Conservation (phyloP, 2,888 invertebrate species). For the Aplocera efformata region DNA sequence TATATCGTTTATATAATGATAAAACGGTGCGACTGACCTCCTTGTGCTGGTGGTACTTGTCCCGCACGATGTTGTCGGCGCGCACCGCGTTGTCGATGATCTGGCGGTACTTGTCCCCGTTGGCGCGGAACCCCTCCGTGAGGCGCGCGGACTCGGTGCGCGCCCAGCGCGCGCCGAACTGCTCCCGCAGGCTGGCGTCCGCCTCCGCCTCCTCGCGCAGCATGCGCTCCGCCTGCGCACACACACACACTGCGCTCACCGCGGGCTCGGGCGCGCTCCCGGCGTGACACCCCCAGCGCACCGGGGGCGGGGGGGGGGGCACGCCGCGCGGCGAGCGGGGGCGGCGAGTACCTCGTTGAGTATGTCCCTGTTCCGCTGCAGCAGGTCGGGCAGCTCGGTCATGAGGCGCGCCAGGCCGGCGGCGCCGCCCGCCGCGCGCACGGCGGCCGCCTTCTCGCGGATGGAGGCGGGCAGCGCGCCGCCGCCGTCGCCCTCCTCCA, state of each 20-base stretch:
- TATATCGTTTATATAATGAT: too few species aligned
- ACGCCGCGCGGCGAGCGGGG: too few species aligned
- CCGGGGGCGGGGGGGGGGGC: too few species aligned
- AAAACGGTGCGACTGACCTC: too few species aligned
- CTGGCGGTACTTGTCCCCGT: slow-evolving; percentile 94
- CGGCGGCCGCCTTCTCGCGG: slow-evolving; percentile 89
- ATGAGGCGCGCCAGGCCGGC: slow-evolving; percentile 85
- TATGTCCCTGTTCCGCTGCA: slow-evolving; percentile 93
- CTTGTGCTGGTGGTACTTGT: slow-evolving; percentile 90
- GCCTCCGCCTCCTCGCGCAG: slow-evolving; percentile 95
- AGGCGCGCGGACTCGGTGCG: slow-evolving; percentile 93
- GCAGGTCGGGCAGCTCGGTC: slow-evolving; percentile 92
- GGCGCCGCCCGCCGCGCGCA: slow-evolving; percentile 89
- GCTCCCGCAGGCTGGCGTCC: slow-evolving; percentile 91
- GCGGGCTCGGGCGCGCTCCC: too few species aligned
- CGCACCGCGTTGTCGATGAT: slow-evolving; percentile 94
- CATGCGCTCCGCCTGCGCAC: slow-evolving; percentile 76
- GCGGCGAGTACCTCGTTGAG: slow-evolving; percentile 87
- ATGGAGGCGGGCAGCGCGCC: slow-evolving; percentile 92
- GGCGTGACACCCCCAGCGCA: too few species aligned
- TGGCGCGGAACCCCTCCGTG: slow-evolving; percentile 93
- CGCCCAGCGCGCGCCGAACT: slow-evolving; percentile 96
- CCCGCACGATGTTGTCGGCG: slow-evolving; percentile 90
- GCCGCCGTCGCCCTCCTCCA: slow-evolving; percentile 89
- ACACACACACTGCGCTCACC: slow-evolving; percentile 74